These are phyloP conservation scores for Sardinella longiceps DNA, from an alignment of 2,797 vertebrate species.

Conservation along the genomic window DNA sequence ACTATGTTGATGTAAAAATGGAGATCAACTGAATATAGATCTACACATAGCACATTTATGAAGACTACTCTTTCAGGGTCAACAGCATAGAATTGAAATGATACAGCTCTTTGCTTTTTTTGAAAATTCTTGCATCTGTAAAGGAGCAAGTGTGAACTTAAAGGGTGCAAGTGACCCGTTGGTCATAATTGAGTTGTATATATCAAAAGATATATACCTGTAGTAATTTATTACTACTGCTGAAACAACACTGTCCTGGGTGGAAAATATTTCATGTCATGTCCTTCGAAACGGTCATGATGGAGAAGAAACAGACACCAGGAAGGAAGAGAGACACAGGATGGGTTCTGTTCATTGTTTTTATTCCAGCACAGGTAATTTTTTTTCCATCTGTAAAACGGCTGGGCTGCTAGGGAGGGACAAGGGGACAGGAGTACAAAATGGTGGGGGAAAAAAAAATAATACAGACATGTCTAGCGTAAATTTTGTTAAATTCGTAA, in stretches of 20 bases:
- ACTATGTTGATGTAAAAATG: too few relatives aligned
- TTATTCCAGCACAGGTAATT: constrained; percentile 80
- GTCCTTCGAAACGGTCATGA: background rate
- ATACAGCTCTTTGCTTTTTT: too few relatives aligned
- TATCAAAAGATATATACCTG: background rate
- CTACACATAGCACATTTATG: too few relatives aligned
- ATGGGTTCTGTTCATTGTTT: constrained; percentile 71
- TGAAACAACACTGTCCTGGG: background rate
- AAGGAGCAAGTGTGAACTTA: too few relatives aligned
- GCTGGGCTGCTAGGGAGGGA: constrained; percentile 78
- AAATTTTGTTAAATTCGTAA: constrained; percentile 73
- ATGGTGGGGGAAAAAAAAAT: constrained; percentile 66
- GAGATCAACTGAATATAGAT: too few relatives aligned
- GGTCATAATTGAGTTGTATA: too few relatives aligned
- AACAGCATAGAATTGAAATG: too few relatives aligned
- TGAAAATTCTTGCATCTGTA: too few relatives aligned
- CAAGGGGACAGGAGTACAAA: constrained; percentile 75
- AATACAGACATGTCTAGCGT: constrained; percentile 76
- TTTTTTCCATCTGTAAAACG: constrained; percentile 78
- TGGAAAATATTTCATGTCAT: background rate
- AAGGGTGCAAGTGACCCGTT: too few relatives aligned
- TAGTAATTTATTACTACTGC: background rate
- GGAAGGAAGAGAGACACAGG: constrained; percentile 41
- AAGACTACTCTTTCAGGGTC: too few relatives aligned
- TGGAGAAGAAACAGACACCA: background rate